phyloP scores from a whole-genome alignment of 2,888 invertebrate species.

The Scelioninae gen. 1 region DNA sequence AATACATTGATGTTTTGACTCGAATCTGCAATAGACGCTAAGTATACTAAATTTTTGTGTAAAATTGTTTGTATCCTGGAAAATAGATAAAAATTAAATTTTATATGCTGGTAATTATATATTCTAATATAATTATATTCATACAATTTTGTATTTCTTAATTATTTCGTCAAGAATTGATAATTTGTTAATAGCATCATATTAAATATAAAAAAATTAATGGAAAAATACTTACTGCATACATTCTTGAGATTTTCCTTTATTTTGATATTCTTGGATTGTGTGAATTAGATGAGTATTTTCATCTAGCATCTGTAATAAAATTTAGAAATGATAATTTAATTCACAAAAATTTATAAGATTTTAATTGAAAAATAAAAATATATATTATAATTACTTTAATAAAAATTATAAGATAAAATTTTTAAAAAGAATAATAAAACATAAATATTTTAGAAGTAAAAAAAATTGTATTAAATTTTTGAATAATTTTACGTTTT shows the following conservation, averaged over 20 bases:
- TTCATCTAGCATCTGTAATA: slow-evolving; percentile 94
- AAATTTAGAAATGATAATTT: background rate
- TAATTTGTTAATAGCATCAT: too few species aligned
- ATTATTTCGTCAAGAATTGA: too few species aligned
- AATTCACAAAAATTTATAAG: too few species aligned
- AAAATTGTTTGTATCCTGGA: slow-evolving; percentile 93
- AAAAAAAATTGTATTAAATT: too few species aligned
- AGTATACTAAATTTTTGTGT: slow-evolving; percentile 97
- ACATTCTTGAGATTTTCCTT: slow-evolving; percentile 96
- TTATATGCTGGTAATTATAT: background rate
- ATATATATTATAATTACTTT: too few species aligned
- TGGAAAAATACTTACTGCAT: slow-evolving; percentile 88
- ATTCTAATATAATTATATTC: too few species aligned
- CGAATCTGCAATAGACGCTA: slow-evolving; percentile 98
- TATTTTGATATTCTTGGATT: slow-evolving; percentile 97
- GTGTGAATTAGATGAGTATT: slow-evolving; percentile 98
- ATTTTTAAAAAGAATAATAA: too few species aligned
- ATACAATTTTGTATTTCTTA: too few species aligned
- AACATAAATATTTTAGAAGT: too few species aligned
- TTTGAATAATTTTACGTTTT: too few species aligned
- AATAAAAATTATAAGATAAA: too few species aligned
- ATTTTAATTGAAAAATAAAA: too few species aligned
- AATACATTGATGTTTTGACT: slow-evolving; percentile 96
- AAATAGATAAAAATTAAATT: background rate
- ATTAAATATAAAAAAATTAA: slow-evolving; percentile 11